Percentiles rank a stretch among this genome's conserved stretches.
These are phyloP conservation scores for Drosophila rhopaloa DNA, from an alignment of 1,140 invertebrate genomes.

Conservation along the genomic window DNA sequence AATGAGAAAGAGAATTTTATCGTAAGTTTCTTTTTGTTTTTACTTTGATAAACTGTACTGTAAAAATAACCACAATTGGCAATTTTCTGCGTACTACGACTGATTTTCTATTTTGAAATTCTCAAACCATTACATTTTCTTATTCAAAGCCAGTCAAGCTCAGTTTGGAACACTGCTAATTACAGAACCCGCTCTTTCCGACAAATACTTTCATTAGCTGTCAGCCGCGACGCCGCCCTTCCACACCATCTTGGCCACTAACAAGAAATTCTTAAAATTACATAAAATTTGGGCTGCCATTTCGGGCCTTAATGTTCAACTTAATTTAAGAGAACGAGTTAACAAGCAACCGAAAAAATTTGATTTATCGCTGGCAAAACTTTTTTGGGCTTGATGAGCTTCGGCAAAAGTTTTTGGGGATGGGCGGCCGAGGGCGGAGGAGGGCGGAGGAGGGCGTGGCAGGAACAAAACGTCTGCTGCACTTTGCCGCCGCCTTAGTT, in stretches of 20 bases:
- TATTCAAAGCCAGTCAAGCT: neutral
- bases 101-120: neutral
- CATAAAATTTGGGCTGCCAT: conserved; percentile 47
- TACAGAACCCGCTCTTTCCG: conserved; percentile 25
- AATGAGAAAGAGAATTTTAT: no score
- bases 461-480: conserved; percentile 52
- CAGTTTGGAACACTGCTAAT: conserved; percentile 31
- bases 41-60: no score
- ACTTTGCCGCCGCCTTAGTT: conserved; percentile 22
- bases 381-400: conserved; percentile 60
- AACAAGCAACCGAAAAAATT: conserved; percentile 66
- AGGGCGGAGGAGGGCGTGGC: conserved; percentile 12
- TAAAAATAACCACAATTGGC: no score
- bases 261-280: conserved; percentile 51
- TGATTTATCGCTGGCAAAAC: conserved; percentile 71
- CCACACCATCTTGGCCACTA: neutral
- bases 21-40: no score
- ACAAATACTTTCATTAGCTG: conserved; percentile 67
- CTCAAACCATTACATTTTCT: conserved; percentile 2
- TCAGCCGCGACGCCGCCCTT: conserved; percentile 39
- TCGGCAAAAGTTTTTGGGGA: conserved; percentile 33
- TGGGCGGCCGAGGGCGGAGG: neutral
- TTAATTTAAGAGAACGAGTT: conserved; percentile 78
- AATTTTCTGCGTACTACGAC: no score
- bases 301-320: conserved; percentile 61